Evolutionary conservation across 2,113 vertebrate genomes (phyloP), one percentile per base, ranked within the genome.

Genomic region (Thinocorus orbignyianus): DNA sequence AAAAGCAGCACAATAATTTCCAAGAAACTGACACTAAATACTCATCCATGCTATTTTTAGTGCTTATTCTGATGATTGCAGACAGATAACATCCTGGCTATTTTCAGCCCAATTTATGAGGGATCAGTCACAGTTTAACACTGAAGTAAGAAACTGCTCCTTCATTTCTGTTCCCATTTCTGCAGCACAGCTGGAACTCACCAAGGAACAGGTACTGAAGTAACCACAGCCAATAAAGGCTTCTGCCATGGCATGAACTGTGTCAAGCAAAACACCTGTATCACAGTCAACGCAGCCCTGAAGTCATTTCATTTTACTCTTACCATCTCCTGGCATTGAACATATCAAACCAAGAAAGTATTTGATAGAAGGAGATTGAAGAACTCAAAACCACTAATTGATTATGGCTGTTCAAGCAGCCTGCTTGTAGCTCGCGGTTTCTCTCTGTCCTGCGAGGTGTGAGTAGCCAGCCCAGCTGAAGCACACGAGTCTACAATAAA

Each of bases 371-470:
- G 5, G 9, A 17, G 26, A 58, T 0, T 44, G 73, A 72, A 48
- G 19, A 65, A 64, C 35, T 87, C n/a, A 52, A 18, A 90, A 33
- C 30, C 13, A 42, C 30, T 22, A 84, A 49, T 2, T 61, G 28
- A 77, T 26, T 1, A 1, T 8, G 5, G 8, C 33, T 30, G 14
- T 62, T 30, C 18, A 0, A 41, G 3, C 19, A 83, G 19, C 17
- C 31, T 84, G 17, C 39, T 44, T 66, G 5, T 30, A 46, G 39
- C 35, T 76, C 15, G 3, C 17, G 18, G 25, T 37, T 64, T 87
- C 22, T 14, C 10, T 26, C 61, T 62, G 2, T 35, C 37, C 25
- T 72, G 18, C 2, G 1, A 0, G 1, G 0, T 48, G 14, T 13
- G 20, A 86, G 12, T 3, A 76, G 57, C 5, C 22, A 19, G 12